These are phyloP conservation scores for Lydus trimaculatus DNA, from an alignment of 2,888 invertebrate genomes.

Conservation along the genomic window DNA sequence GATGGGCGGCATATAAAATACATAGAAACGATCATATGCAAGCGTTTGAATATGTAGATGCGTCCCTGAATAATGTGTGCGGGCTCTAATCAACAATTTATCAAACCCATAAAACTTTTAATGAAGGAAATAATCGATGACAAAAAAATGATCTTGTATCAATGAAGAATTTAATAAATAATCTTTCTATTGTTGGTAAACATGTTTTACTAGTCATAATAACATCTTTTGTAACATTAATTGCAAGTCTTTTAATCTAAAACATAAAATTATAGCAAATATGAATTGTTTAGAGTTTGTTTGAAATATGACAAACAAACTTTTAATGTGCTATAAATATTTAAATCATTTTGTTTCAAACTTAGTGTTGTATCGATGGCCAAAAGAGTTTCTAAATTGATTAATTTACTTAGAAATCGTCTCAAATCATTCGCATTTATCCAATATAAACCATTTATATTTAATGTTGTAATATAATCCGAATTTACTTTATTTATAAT, in stretches of 20 bases:
- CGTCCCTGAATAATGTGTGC: too few relatives aligned
- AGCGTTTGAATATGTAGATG: too few relatives aligned
- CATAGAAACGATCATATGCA: too few relatives aligned
- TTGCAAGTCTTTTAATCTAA: constrained; percentile 19
- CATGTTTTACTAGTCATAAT: neutral
- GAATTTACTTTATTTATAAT: constrained; percentile 14
- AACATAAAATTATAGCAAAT: neutral
- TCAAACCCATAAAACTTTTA: constrained; percentile 17
- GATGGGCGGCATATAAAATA: too few relatives aligned
- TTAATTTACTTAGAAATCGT: constrained; percentile 13
- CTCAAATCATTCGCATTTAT: constrained; percentile 12
- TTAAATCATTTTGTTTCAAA: constrained; percentile 1
- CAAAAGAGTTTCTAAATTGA: constrained; percentile 20
- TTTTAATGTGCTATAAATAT: neutral
- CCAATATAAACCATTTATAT: constrained; percentile 27
- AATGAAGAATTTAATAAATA: constrained; percentile 14
- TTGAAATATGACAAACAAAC: neutral
- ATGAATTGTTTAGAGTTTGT: too few relatives aligned
- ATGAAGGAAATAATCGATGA: constrained; percentile 4
- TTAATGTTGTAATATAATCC: constrained; percentile 17
- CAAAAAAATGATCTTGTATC: neutral
- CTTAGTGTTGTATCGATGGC: constrained; percentile 22
- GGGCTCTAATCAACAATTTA: neutral
- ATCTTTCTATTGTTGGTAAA: constrained; percentile 7
- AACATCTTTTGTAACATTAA: neutral